A percentile compares a stretch with the other conserved stretches of the same genome.
phyloP scores from a whole-genome alignment of 2,888 invertebrate species.

The Biston betularia region DNA sequence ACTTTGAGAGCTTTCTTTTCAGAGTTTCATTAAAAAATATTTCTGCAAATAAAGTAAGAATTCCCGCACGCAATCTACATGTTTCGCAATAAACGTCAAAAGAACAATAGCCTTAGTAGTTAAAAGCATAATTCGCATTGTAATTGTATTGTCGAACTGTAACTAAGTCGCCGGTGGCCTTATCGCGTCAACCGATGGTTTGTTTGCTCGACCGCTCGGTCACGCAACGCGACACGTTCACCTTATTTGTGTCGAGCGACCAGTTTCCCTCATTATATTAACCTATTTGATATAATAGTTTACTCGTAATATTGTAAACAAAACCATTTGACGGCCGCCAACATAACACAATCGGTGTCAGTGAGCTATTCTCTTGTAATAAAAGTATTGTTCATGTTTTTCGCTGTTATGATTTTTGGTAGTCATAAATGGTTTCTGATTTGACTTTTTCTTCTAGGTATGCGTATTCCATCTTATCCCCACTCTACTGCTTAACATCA shows the following conservation, averaged over 20 bases:
- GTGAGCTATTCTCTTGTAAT: not conserved
- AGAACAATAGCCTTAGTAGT: constrained; percentile 61
- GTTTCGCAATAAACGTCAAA: constrained; percentile 55
- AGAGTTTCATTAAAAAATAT: constrained; percentile 34
- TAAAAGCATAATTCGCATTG: constrained; percentile 62
- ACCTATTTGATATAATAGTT: constrained; percentile 28
- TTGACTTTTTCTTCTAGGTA: no score
- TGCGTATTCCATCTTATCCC: no score
- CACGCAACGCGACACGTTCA: constrained; percentile 54
- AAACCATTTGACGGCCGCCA: constrained; percentile 1
- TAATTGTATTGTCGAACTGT: constrained; percentile 51
- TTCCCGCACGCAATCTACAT: constrained; percentile 54
- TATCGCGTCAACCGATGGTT: constrained; percentile 62
- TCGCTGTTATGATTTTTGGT: no score
- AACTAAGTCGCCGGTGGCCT: constrained; percentile 45
- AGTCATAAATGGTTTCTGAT: no score
- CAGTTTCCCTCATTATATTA: constrained; percentile 38
- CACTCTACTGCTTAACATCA: no score
- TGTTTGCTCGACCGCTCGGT: constrained; percentile 56
- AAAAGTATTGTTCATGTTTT: no score
- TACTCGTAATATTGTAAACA: constrained; percentile 14
- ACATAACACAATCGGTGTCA: not conserved
- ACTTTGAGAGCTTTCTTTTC: not conserved
- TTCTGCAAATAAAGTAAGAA: constrained; percentile 41
- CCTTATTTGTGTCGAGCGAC: constrained; percentile 55